Base-by-base conservation (phyloP, 1,140 invertebrate species). In the Acromyrmex heyeri region DNA sequence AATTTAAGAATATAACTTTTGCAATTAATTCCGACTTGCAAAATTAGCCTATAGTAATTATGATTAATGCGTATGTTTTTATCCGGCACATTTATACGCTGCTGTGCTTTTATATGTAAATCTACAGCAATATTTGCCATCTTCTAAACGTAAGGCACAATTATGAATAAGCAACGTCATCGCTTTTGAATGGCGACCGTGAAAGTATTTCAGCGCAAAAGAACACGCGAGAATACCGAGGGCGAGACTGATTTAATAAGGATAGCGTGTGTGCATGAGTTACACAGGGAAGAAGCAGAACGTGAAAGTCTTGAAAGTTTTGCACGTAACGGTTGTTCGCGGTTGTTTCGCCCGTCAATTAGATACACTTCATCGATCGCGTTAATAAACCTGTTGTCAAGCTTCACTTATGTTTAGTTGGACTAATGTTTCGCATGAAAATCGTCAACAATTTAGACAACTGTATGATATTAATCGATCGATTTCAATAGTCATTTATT, bases 301-400 rank as follows among this genome's bases (percentile, higher is more conserved):
- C 53, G 79, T 88, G 85, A 90, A 89, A 87, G 86, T 87, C 61
- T 83, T 59, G 83, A 90, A 90, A 89, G 87, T 82, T 89, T 72
- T 38, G 59, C 65, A 67, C 85, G 62, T 50, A 77, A 72, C 65
- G 85, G 59, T 50, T 86, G 83, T 77, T 88, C 44, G 27, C 55
- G 75, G 76, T 44, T 64, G 34, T 78, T 69, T 87, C 3, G n/a
- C 24, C 30, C 27, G 7, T 44, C 57, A 79, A 85, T 78, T 77
- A 64, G 87, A 10, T 24, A 44, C 59, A 72, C 88, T 82, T 64
- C 70, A 79, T 87, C 78, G 79, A 90, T 87, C 73, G 70, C 53
- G 55, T 77, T 88, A 81, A 88, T 78, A 86, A 86, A 88, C 70
- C 70, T 59, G 75, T 77, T 86, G 10, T 85, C 70, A 18, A 30